phyloP scores from a whole-genome alignment of 2,113 vertebrate genomes.

The Myanophis thanlyinensis region DNA sequence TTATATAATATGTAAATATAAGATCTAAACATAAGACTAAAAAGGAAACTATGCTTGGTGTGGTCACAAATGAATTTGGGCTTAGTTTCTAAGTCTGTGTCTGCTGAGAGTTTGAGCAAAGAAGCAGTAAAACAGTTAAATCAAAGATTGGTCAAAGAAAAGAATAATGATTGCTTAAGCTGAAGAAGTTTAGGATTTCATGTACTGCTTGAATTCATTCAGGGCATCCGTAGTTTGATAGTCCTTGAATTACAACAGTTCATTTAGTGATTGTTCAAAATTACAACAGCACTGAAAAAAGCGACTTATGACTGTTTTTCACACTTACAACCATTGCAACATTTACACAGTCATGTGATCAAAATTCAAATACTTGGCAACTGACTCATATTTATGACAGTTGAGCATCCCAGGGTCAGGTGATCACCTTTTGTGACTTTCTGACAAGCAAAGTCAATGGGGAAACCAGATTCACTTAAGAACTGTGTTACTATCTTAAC shows the following conservation, averaged over 20 bases:
- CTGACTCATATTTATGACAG: neutral
- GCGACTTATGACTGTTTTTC: neutral
- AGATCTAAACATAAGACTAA: no score
- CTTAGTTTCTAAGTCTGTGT: no score
- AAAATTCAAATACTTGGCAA: neutral
- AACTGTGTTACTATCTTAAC: no score
- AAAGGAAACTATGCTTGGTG: no score
- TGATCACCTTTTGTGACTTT: neutral
- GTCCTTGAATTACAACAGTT: neutral
- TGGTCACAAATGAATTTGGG: no score
- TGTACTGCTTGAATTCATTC: no score
- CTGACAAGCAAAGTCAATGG: neutral
- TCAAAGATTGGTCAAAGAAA: no score
- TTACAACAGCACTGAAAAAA: neutral
- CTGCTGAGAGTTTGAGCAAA: no score
- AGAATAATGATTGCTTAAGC: no score
- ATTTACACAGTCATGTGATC: neutral
- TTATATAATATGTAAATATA: no score
- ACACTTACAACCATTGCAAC: neutral
- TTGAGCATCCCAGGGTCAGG: neutral
- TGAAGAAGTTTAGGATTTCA: no score
- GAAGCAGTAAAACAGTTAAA: no score
- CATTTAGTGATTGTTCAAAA: neutral
- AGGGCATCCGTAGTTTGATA: neutral
- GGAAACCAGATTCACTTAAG: neutral